phyloP scores from a whole-genome alignment of 2,797 vertebrate species.

The Lagodon rhomboides region DNA sequence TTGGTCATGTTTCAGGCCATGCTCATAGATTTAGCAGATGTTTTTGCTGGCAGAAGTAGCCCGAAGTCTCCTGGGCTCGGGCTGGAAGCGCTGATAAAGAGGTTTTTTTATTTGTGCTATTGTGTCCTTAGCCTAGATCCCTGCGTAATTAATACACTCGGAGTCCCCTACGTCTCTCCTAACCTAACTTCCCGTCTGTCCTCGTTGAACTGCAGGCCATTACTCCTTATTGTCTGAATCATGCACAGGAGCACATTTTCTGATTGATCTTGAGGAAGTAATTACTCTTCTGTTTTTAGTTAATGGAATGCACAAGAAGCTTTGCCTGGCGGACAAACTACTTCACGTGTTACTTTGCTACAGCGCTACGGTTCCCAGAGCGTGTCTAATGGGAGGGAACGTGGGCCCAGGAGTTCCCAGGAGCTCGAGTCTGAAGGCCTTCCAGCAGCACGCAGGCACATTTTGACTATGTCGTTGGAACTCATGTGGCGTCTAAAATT shows the following conservation, averaged over 20 bases:
- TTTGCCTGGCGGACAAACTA: slow-evolving; percentile 58
- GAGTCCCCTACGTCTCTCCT: slow-evolving; percentile 30
- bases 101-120: slow-evolving; percentile 49
- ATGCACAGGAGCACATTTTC: slow-evolving; percentile 29
- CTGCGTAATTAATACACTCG: slow-evolving; percentile 60
- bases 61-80: slow-evolving; percentile 62
- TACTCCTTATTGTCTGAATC: slow-evolving; percentile 34
- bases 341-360: slow-evolving; percentile 43
- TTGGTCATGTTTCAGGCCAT: slow-evolving; percentile 59
- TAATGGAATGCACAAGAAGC: slow-evolving; percentile 68
- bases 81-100: slow-evolving; percentile 72
- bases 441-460: slow-evolving; percentile 31
- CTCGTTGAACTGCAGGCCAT: slow-evolving; percentile 35
- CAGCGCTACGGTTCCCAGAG: slow-evolving; percentile 45
- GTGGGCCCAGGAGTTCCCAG: slow-evolving; percentile 36
- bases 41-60: slow-evolving; percentile 66
- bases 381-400: slow-evolving; percentile 62
- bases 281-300: slow-evolving; percentile 64
- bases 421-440: slow-evolving; percentile 16
- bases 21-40: slow-evolving; percentile 74
- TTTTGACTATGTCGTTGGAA: slow-evolving; percentile 23
- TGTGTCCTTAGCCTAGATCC: slow-evolving; percentile 64
- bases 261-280: slow-evolving; percentile 72
- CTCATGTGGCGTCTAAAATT: background rate
- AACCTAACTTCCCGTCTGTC: slow-evolving; percentile 51